phyloP scores from a whole-genome alignment of 2,888 invertebrate species.

The Epinotia demarniana region DNA sequence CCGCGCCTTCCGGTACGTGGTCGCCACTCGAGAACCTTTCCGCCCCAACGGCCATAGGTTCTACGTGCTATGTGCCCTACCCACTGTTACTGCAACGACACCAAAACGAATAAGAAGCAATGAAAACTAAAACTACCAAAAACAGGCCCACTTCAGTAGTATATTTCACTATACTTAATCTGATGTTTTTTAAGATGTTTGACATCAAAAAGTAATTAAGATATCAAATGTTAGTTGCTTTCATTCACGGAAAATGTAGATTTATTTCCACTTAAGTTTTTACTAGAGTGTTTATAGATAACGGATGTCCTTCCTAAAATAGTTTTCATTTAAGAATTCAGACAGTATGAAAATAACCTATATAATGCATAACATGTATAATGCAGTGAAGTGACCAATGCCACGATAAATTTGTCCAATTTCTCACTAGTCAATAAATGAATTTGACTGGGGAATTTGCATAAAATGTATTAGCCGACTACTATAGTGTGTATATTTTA shows the following conservation, averaged over 20 bases:
- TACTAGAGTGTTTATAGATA: slow-evolving; percentile 8
- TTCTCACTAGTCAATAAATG: too few relatives aligned
- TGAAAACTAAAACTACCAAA: not conserved
- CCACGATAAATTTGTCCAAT: not conserved
- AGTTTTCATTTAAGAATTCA: not conserved
- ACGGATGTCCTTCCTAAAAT: slow-evolving; percentile 26
- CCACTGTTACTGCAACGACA: too few relatives aligned
- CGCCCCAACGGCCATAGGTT: too few relatives aligned
- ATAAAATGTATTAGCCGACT: too few relatives aligned
- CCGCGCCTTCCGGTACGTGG: too few relatives aligned
- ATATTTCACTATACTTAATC: not conserved
- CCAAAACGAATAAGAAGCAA: not conserved
- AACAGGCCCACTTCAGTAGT: not conserved
- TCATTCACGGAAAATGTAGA: slow-evolving; percentile 5
- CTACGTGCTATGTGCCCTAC: too few relatives aligned
- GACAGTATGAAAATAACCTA: not conserved
- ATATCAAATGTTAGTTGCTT: slow-evolving; percentile 10
- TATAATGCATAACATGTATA: too few relatives aligned
- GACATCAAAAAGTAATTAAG: slow-evolving; percentile 27
- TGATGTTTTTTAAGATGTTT: slow-evolving; percentile 14
- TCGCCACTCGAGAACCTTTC: too few relatives aligned
- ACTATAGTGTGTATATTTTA: too few relatives aligned
- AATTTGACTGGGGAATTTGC: too few relatives aligned
- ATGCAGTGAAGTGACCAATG: not conserved
- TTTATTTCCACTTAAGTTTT: slow-evolving; percentile 29